Evolutionary conservation across 2,888 invertebrate genomes (phyloP).

Genomic region (Callosobruchus maculatus): DNA sequence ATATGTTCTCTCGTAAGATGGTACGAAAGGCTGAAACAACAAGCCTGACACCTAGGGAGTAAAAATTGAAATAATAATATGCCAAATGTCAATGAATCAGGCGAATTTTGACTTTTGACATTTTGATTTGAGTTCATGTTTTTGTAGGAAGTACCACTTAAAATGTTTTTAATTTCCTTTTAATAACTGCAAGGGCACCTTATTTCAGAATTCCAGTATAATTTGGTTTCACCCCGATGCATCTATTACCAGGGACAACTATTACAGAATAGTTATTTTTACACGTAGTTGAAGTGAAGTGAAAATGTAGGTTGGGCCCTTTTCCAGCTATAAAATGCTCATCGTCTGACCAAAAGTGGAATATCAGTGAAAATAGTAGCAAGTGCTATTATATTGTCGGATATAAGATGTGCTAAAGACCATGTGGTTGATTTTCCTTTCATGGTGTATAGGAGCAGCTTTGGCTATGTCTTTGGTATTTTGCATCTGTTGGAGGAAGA

Average conservation of each 20-base stretch:
- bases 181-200: background rate
- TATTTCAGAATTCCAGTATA: background rate
- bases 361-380: background rate
- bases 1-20: no score
- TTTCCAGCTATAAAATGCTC: background rate
- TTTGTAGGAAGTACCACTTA: background rate
- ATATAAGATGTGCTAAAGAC: background rate
- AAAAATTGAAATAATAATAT: no score
- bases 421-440: constrained; percentile 28
- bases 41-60: no score
- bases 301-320: background rate
- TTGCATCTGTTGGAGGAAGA: constrained; percentile 46
- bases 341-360: background rate
- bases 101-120: background rate
- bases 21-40: no score
- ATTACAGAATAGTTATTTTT: background rate
- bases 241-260: background rate
- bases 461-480: constrained; percentile 41
- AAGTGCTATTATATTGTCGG: background rate
- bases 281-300: background rate
- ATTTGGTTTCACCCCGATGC: background rate
- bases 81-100: background rate
- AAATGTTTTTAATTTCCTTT: background rate
- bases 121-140: background rate
- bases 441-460: constrained; percentile 35